phyloP scores from a whole-genome alignment of 2,888 invertebrate species.

The Diarsia dahlii region DNA sequence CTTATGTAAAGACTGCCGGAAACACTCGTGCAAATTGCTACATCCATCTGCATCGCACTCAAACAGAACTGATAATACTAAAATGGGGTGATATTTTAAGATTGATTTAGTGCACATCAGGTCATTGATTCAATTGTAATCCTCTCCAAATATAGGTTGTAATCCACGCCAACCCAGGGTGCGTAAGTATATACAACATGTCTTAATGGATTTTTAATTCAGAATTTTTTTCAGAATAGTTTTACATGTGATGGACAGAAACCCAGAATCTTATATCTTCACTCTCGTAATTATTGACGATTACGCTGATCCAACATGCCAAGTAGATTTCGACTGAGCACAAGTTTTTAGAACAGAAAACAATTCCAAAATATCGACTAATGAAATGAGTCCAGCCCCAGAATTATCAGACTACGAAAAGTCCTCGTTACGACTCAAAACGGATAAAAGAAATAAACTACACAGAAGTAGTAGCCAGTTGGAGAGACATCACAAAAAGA shows the following conservation, averaged over 20 bases:
- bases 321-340: background rate
- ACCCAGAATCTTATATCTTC: background rate
- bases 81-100: background rate
- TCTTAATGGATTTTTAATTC: too few relatives aligned
- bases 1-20: background rate
- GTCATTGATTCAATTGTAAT: background rate
- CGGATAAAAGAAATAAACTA: slow-evolving; percentile 38
- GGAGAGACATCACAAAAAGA: slow-evolving; percentile 44
- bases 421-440: slow-evolving; percentile 27
- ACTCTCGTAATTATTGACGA: too few relatives aligned
- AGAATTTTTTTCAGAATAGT: background rate
- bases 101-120: background rate
- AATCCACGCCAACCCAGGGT: background rate
- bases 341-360: background rate
- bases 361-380: slow-evolving; percentile 1
- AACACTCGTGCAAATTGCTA: background rate
- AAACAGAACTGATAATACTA: background rate
- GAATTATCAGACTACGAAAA: slow-evolving; percentile 21
- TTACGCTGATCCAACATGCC: background rate
- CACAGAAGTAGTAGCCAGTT: slow-evolving; percentile 18
- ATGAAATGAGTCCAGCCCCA: slow-evolving; percentile 9
- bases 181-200: background rate
- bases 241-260: background rate
- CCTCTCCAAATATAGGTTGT: too few relatives aligned
- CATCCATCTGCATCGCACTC: background rate